These are phyloP conservation scores for Morinoia aosen DNA, from an alignment of 2,888 invertebrate species.

Conservation along the genomic window DNA sequence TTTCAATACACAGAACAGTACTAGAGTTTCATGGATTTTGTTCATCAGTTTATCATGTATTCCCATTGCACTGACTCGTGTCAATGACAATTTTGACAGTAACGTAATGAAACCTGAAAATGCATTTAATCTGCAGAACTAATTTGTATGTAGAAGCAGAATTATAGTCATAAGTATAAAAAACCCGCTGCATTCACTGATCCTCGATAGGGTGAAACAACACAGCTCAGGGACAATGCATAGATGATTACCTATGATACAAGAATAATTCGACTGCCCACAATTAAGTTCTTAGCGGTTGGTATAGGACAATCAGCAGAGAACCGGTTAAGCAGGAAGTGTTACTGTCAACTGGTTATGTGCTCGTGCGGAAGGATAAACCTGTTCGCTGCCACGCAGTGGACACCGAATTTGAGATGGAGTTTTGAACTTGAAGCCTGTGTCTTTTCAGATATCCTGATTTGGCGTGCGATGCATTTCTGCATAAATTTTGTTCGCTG, in stretches of 20 bases:
- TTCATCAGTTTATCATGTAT: not conserved
- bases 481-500: not conserved
- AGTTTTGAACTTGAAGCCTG: not conserved
- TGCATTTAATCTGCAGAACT: not conserved
- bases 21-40: not conserved
- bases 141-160: not conserved
- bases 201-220: not conserved
- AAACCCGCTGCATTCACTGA: not conserved
- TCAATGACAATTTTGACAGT: not conserved
- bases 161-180: not conserved
- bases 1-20: not conserved
- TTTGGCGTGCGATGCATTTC: not conserved
- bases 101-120: not conserved
- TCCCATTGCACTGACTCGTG: not conserved
- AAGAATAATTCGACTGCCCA: not conserved
- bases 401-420: not conserved
- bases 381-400: not conserved
- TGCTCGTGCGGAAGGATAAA: not conserved
- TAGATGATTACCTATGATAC: not conserved
- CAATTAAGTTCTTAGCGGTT: not conserved
- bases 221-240: not conserved
- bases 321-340: constrained; percentile 4
- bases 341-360: not conserved
- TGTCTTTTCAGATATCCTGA: not conserved
- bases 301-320: not conserved